Conservation (phyloP, 2,888 invertebrate genomes). For the Ichneumon xanthorius region DNA sequence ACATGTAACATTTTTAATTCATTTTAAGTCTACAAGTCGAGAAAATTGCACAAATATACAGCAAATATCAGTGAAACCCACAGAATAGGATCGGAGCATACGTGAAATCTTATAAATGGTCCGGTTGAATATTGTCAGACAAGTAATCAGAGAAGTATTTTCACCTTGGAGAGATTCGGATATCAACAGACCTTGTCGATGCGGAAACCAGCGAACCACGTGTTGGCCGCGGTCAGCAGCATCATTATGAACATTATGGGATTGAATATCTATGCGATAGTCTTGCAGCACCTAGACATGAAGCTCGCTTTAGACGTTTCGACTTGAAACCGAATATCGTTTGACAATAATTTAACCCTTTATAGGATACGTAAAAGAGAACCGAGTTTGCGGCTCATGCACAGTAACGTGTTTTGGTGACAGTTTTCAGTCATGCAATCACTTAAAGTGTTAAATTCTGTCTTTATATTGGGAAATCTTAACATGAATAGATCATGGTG, state of each 20-base stretch:
- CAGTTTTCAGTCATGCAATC: not conserved
- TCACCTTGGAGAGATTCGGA: not conserved
- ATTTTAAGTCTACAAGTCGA: too few relatives aligned
- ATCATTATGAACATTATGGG: conserved; percentile 60
- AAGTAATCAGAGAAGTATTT: not conserved
- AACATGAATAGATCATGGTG: conserved; percentile 44
- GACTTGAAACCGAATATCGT: not conserved
- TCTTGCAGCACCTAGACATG: conserved; percentile 43
- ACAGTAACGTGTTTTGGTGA: not conserved
- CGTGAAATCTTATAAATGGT: not conserved
- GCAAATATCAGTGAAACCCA: too few relatives aligned
- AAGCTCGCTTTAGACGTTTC: not conserved
- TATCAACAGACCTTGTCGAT: conserved; percentile 45
- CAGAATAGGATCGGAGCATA: too few relatives aligned
- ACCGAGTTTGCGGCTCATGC: not conserved
- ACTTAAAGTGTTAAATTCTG: not conserved
- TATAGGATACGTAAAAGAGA: not conserved
- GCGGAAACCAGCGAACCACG: conserved; percentile 54
- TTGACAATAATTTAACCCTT: not conserved
- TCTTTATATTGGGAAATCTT: not conserved
- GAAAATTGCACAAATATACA: too few relatives aligned
- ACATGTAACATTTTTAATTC: too few relatives aligned
- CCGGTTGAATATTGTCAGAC: not conserved
- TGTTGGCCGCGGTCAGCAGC: conserved; percentile 47
- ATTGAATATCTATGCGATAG: conserved; percentile 45